phyloP scores from a whole-genome alignment of 2,113 vertebrate genomes.

The Archocentrus centrarchus region DNA sequence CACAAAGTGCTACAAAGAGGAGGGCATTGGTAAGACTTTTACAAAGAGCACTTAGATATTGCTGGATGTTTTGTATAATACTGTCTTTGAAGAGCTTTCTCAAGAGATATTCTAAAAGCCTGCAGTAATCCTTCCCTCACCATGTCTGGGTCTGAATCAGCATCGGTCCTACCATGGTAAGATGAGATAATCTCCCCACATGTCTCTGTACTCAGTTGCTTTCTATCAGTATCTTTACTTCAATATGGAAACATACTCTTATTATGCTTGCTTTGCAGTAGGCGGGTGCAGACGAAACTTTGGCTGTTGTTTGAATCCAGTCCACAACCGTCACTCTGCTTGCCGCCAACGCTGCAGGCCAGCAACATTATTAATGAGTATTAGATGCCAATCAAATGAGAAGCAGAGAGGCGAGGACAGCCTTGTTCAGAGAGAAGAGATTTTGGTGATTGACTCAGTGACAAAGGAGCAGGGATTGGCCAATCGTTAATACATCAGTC shows the following conservation, averaged over 20 bases:
- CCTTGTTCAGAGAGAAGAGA: background rate
- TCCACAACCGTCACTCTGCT: background rate
- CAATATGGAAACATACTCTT: constrained; percentile 37
- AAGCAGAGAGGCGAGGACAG: background rate
- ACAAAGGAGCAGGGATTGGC: constrained; percentile 15
- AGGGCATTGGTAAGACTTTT: constrained; percentile 67
- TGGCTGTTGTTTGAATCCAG: constrained; percentile 21
- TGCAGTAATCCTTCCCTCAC: constrained; percentile 61
- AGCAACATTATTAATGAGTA: constrained; percentile 2
- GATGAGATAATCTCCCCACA: constrained; percentile 69
- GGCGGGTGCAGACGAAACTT: constrained; percentile 18
- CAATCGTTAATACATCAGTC: constrained; percentile 43
- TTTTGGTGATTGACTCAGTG: constrained; percentile 17
- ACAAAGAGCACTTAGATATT: constrained; percentile 73
- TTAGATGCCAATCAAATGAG: constrained; percentile 29
- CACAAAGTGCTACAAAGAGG: constrained; percentile 63
- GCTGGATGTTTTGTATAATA: constrained; percentile 71
- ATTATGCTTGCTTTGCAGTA: constrained; percentile 16
- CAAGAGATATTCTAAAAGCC: constrained; percentile 65
- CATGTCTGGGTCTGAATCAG: constrained; percentile 64
- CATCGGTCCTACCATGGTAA: constrained; percentile 56
- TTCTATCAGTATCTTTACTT: constrained; percentile 37
- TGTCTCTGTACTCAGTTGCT: constrained; percentile 34
- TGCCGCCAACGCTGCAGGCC: background rate
- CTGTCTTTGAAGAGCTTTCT: constrained; percentile 70